Percentiles rank a stretch among this genome's conserved stretches.
These are phyloP conservation scores for Odontesthes bonariensis DNA, from an alignment of 2,113 vertebrate species.

Conservation along the genomic window DNA sequence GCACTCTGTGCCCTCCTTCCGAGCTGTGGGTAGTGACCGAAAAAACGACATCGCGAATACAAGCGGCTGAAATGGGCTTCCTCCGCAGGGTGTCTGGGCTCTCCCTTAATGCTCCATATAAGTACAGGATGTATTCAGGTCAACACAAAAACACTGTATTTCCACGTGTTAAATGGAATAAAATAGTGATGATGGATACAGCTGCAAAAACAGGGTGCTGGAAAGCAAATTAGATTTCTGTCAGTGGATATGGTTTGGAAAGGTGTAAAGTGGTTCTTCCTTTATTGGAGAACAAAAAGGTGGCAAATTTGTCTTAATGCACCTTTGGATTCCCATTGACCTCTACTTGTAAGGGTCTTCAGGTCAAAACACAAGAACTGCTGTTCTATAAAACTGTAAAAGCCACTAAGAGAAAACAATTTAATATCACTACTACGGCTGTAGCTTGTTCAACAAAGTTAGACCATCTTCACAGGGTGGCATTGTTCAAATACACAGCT, in stretches of 20 bases:
- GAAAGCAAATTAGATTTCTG: constrained; percentile 2
- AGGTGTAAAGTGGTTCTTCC: not conserved
- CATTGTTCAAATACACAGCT: constrained; percentile 67
- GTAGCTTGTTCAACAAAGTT: constrained; percentile 14
- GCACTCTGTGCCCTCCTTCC: too few relatives aligned
- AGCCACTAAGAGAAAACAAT: constrained; percentile 16
- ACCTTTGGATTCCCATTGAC: constrained; percentile 1
- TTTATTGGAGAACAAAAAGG: constrained; percentile 27
- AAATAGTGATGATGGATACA: not conserved
- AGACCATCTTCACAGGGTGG: constrained; percentile 55
- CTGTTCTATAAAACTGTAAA: constrained; percentile 23
- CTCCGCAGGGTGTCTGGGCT: too few relatives aligned
- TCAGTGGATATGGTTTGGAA: not conserved
- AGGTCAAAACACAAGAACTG: constrained; percentile 6
- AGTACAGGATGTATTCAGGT: too few relatives aligned
- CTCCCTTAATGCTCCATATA: too few relatives aligned
- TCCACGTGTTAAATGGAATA: not conserved
- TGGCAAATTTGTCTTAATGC: constrained; percentile 21
- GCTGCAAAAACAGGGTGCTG: constrained; percentile 2
- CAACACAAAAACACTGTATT: not conserved
- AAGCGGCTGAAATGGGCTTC: too few relatives aligned
- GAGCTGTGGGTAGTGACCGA: not conserved
- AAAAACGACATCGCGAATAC: too few relatives aligned
- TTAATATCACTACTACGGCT: constrained; percentile 28
- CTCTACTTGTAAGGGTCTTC: constrained; percentile 4